Evolutionary conservation across 2,113 vertebrate genomes (phyloP).

Genomic region (Proterorhinus semilunaris): DNA sequence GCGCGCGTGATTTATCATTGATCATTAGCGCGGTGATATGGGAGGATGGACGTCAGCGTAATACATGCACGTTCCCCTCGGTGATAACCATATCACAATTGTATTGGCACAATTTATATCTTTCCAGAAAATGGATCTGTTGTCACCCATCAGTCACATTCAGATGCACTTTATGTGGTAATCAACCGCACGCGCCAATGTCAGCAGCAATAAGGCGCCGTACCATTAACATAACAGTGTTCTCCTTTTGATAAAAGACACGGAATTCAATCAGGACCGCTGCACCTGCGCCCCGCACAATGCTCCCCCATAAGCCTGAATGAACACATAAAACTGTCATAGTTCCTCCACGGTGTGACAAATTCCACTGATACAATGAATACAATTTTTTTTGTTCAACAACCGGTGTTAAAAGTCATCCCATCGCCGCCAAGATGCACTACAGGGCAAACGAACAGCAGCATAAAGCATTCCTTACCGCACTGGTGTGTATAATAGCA

Average conservation of each 20-base stretch:
- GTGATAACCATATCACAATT: conserved; percentile 33
- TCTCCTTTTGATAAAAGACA: not conserved
- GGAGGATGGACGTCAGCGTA: conserved; percentile 47
- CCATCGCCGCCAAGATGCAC: not conserved
- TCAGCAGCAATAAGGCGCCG: conserved; percentile 14
- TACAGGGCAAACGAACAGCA: not conserved
- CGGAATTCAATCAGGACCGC: not conserved
- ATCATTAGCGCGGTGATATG: conserved; percentile 44
- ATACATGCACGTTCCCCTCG: conserved; percentile 37
- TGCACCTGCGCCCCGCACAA: not conserved
- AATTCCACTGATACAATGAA: not conserved
- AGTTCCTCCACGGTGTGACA: not conserved
- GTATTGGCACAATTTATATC: conserved; percentile 47
- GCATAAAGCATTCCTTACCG: not conserved
- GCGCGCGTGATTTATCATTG: conserved; percentile 55
- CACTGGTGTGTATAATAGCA: not conserved
- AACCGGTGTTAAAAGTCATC: too few species aligned
- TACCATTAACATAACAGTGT: not conserved
- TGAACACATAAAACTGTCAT: not conserved
- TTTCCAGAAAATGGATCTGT: conserved; percentile 28
- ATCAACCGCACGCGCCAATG: conserved; percentile 22
- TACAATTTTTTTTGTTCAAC: too few species aligned
- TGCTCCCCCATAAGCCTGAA: not conserved
- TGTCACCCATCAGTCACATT: conserved; percentile 40
- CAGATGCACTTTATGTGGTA: conserved; percentile 24